These are phyloP conservation scores for Lithobates sylvaticus DNA, from an alignment of 2,797 vertebrate genomes.

Conservation along the genomic window DNA sequence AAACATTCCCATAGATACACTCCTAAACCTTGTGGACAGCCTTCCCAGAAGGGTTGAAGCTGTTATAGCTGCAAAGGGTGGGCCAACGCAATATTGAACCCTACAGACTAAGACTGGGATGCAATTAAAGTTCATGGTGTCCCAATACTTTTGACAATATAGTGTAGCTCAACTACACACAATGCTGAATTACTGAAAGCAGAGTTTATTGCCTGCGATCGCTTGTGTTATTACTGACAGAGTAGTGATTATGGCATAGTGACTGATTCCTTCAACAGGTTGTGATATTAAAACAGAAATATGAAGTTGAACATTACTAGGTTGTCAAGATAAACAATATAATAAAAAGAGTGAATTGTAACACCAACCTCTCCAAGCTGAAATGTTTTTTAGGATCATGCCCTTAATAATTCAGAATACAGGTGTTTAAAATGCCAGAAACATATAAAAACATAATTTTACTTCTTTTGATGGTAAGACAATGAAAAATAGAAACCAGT, in stretches of 20 bases:
- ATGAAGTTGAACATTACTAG: slow-evolving; percentile 2
- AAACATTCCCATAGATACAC: too few species aligned
- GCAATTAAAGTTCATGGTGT: too few species aligned
- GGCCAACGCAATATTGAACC: too few species aligned
- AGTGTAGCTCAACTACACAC: background rate
- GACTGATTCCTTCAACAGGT: slow-evolving; percentile 55
- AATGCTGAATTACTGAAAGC: background rate
- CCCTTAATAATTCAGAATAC: slow-evolving; percentile 10
- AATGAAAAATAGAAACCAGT: background rate
- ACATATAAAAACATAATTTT: background rate
- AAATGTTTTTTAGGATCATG: slow-evolving; percentile 14
- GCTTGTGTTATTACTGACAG: background rate
- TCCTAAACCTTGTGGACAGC: too few species aligned
- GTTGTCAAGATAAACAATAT: slow-evolving; percentile 3
- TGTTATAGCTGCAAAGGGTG: too few species aligned
- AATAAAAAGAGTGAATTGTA: slow-evolving; percentile 35
- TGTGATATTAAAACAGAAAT: slow-evolving; percentile 22
- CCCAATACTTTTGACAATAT: too few species aligned
- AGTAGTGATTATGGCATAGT: slow-evolving; percentile 31
- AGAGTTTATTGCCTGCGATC: background rate
- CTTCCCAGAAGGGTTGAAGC: too few species aligned
- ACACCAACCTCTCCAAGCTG: slow-evolving; percentile 20
- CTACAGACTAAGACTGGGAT: too few species aligned
- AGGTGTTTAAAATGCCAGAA: slow-evolving; percentile 52
- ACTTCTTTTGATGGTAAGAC: background rate